phyloP scores from a whole-genome alignment of 2,888 invertebrate species.

The Drosophila phalerata region DNA sequence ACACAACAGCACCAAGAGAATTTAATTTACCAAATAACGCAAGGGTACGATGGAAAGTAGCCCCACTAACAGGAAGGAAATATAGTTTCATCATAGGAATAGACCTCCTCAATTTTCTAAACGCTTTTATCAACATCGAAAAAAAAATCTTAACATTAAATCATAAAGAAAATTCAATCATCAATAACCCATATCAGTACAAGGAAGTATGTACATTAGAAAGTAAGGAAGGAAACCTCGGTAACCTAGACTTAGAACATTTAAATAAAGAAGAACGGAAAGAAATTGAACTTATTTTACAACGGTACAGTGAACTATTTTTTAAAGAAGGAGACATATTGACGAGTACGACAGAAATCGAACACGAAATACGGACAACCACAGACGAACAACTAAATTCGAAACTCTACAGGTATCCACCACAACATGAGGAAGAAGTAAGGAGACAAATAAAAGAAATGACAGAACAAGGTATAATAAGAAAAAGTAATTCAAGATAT shows the following conservation, averaged over 20 bases:
- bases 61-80: too few relatives aligned
- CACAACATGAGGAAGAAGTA: too few relatives aligned
- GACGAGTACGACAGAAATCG: constrained; percentile 3
- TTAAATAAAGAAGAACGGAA: constrained; percentile 11
- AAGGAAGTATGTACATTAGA: constrained; percentile 1
- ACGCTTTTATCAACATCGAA: not conserved
- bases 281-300: constrained; percentile 6
- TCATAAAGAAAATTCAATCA: not conserved
- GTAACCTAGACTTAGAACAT: constrained; percentile 5
- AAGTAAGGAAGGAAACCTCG: not conserved
- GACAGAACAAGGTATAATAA: too few relatives aligned
- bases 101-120: too few relatives aligned
- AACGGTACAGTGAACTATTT: constrained; percentile 4
- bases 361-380: constrained; percentile 1
- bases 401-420: too few relatives aligned
- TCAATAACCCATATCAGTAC: not conserved
- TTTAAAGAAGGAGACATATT: constrained; percentile 10
- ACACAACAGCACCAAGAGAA: not conserved
- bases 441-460: too few relatives aligned
- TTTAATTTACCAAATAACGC: too few relatives aligned
- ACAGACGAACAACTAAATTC: not conserved
- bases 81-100: too few relatives aligned
- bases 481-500: too few relatives aligned
- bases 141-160: constrained; percentile 3
- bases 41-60: too few relatives aligned